A percentile compares a stretch with the other conserved stretches of the same genome.
These are phyloP conservation scores for Cloeon dipterum DNA, from an alignment of 2,888 invertebrate species.

Conservation along the genomic window DNA sequence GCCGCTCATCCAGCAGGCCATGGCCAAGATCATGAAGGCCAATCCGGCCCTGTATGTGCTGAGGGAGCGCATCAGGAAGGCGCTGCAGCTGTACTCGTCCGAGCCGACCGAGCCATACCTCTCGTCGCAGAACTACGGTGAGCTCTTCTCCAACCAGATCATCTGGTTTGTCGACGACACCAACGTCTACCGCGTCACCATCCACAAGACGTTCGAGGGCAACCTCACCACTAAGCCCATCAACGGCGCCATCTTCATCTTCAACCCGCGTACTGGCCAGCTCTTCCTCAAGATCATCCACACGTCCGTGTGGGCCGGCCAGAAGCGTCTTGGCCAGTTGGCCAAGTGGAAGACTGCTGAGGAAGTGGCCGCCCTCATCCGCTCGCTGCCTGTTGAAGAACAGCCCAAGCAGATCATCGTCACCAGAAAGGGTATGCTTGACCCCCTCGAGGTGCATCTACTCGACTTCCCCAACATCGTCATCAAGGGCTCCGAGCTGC, in stretches of 20 bases:
- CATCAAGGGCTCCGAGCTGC: constrained; percentile 96
- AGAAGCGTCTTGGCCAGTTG: constrained; percentile 96
- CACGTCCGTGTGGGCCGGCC: constrained; percentile 99
- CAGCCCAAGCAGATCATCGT: constrained; percentile 99
- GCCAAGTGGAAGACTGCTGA: constrained; percentile 99
- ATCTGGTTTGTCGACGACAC: constrained; percentile 99
- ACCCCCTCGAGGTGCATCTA: constrained; percentile 90
- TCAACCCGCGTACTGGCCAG: constrained; percentile 97
- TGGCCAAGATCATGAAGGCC: constrained; percentile 99
- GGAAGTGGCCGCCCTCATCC: constrained; percentile 97
- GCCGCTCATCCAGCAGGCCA: constrained; percentile 93
- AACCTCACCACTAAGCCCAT: constrained; percentile 98
- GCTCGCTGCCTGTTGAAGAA: constrained; percentile 96
- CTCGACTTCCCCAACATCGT: constrained; percentile 99
- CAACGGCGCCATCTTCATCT: constrained; percentile 99
- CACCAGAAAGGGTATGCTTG: constrained; percentile 98
- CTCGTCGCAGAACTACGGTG: constrained; percentile 98
- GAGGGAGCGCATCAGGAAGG: constrained; percentile 94
- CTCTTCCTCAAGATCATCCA: constrained; percentile 98
- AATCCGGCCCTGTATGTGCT: constrained; percentile 96
- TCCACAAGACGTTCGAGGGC: constrained; percentile 99
- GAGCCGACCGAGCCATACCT: constrained; percentile 99
- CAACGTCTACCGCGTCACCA: constrained; percentile 97
- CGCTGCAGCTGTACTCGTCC: constrained; percentile 90
- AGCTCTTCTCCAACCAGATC: constrained; percentile 99